Conservation (phyloP, 1,140 invertebrate genomes). For the Dreissena polymorpha region DNA sequence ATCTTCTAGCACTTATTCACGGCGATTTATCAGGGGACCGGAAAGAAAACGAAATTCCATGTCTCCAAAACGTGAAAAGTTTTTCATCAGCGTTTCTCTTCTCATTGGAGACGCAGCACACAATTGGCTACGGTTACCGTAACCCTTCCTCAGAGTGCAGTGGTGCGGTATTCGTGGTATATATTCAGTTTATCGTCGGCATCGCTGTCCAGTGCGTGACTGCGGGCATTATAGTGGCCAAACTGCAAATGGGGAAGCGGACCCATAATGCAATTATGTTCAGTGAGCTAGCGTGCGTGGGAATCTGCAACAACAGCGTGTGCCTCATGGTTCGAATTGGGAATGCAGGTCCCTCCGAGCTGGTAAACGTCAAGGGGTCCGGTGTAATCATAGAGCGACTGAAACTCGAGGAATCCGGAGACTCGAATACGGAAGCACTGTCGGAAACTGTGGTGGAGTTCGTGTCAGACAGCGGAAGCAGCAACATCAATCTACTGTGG, state of each 20-base stretch:
- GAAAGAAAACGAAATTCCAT: constrained; percentile 60
- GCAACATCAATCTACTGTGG: constrained; percentile 94
- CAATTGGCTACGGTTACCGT: constrained; percentile 81
- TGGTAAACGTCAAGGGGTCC: constrained; percentile 92
- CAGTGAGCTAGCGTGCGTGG: constrained; percentile 92
- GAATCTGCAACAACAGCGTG: constrained; percentile 88
- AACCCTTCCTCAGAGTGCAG: constrained; percentile 96
- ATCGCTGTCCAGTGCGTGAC: constrained; percentile 89
- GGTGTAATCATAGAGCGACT: constrained; percentile 92
- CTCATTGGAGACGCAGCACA: constrained; percentile 80
- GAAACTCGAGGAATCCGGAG: constrained; percentile 84
- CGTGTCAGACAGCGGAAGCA: constrained; percentile 90
- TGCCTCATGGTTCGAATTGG: constrained; percentile 97
- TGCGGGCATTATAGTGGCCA: constrained; percentile 85
- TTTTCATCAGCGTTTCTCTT: constrained; percentile 77
- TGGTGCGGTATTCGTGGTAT: constrained; percentile 96
- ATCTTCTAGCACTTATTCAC: constrained; percentile 94
- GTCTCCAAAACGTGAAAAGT: constrained; percentile 73
- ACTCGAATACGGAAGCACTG: constrained; percentile 67
- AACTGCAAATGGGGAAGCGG: constrained; percentile 89
- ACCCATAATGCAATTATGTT: constrained; percentile 95
- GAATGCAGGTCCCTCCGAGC: constrained; percentile 97
- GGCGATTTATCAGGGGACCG: constrained; percentile 87
- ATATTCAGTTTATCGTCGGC: constrained; percentile 95
- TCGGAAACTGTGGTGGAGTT: constrained; percentile 74